Evolutionary conservation across 2,888 invertebrate genomes (phyloP).

Genomic region (Eucera pruinosa): DNA sequence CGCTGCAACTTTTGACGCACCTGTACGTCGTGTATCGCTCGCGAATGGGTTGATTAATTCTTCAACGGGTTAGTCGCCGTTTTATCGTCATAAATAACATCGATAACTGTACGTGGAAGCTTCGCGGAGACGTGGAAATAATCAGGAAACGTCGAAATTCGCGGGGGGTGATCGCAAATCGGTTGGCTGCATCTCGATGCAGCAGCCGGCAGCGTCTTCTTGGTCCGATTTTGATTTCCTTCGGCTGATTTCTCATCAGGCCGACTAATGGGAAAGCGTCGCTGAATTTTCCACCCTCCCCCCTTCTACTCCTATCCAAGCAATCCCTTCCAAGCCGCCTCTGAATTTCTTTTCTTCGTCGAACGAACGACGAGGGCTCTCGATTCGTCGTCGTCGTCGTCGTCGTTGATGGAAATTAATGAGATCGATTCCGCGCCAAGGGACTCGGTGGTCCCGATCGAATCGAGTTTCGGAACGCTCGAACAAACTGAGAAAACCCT

Average conservation of each 20-base stretch:
- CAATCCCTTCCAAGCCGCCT: too few relatives aligned
- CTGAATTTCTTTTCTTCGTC: conserved; percentile 37
- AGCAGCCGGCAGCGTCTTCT: conserved; percentile 38
- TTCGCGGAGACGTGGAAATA: too few relatives aligned
- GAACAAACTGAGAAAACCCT: not conserved
- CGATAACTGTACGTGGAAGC: too few relatives aligned
- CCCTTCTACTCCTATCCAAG: too few relatives aligned
- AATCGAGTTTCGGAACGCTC: conserved; percentile 4
- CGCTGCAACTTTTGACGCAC: too few relatives aligned
- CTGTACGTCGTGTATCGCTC: too few relatives aligned
- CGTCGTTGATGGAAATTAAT: conserved; percentile 43
- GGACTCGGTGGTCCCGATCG: not conserved
- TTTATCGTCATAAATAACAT: too few relatives aligned
- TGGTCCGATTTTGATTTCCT: conserved; percentile 64
- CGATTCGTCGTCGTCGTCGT: conserved; percentile 1
- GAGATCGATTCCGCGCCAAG: conserved; percentile 32
- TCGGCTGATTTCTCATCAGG: conserved; percentile 73
- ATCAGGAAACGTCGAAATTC: conserved; percentile 37
- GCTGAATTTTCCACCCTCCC: conserved; percentile 51
- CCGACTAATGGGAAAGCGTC: conserved; percentile 66
- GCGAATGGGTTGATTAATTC: too few relatives aligned
- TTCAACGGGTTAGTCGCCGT: too few relatives aligned
- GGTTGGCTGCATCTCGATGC: conserved; percentile 17
- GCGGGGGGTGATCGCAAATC: conserved; percentile 37
- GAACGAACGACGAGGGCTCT: conserved; percentile 14